Conservation (phyloP, 2,113 vertebrate genomes). For the Lycocorax pyrrhopterus region DNA sequence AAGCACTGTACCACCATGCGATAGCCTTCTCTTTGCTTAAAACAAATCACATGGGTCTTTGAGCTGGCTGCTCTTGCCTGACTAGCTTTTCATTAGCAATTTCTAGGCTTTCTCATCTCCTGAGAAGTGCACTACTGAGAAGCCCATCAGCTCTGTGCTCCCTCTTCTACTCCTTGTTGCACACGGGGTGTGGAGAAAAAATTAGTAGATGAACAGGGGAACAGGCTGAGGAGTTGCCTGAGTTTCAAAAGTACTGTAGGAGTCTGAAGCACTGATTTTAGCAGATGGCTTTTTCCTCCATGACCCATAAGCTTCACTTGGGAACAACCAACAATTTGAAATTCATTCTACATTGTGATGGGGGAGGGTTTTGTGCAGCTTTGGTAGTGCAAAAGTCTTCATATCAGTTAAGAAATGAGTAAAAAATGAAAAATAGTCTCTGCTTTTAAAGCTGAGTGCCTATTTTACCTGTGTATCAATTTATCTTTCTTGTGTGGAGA, state of each 20-base stretch:
- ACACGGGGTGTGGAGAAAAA: neutral
- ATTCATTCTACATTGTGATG: neutral
- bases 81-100: neutral
- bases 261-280: neutral
- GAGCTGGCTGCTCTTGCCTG: neutral
- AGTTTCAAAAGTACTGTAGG: neutral
- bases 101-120: neutral
- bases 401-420: neutral
- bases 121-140: neutral
- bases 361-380: neutral
- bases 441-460: neutral
- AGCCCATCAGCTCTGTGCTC: neutral
- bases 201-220: neutral
- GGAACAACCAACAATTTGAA: neutral
- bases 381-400: neutral
- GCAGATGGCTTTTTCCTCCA: neutral
- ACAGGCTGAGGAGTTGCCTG: neutral
- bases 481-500: neutral
- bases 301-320: neutral
- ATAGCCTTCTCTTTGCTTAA: neutral
- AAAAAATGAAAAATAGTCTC: neutral
- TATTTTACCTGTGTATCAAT: neutral
- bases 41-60: neutral
- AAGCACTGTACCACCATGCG: neutral
- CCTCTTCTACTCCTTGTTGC: neutral